Evolutionary conservation across 2,113 vertebrate genomes (phyloP).

Genomic region (Hyaena hyaena): DNA sequence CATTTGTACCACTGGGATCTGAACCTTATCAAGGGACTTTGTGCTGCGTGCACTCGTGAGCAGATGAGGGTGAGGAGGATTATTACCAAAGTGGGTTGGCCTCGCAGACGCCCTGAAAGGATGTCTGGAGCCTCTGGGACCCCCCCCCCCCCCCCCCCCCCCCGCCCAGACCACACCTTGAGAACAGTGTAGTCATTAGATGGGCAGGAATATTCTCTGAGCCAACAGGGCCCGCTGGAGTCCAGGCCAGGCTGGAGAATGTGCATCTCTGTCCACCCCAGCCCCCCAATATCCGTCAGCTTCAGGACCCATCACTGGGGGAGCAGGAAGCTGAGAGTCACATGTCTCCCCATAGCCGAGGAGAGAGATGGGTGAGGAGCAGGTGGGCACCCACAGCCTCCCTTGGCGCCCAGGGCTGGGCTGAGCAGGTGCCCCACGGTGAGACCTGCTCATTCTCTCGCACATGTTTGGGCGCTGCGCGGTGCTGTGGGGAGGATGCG

Average conservation of each 20-base stretch:
- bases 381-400: too few relatives aligned
- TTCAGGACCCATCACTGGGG: too few relatives aligned
- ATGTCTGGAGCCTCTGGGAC: background rate
- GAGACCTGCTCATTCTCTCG: background rate
- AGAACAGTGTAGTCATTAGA: background rate
- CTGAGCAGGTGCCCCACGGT: background rate
- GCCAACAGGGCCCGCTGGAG: background rate
- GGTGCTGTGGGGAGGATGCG: too few relatives aligned
- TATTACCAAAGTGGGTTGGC: background rate
- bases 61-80: background rate
- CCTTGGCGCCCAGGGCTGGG: background rate
- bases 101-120: background rate
- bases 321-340: too few relatives aligned
- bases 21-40: too few relatives aligned
- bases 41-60: background rate
- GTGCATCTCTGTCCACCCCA: background rate
- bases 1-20: background rate
- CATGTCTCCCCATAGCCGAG: background rate
- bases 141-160: too few relatives aligned
- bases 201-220: background rate
- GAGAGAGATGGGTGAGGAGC: background rate
- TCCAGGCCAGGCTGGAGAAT: too few relatives aligned
- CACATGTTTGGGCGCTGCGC: too few relatives aligned
- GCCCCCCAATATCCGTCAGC: fast-evolving
- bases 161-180: background rate